Percentiles rank a stretch among this genome's conserved stretches.
phyloP scores from a whole-genome alignment of 1,140 invertebrate genomes.

The Zaprionus inermis region DNA sequence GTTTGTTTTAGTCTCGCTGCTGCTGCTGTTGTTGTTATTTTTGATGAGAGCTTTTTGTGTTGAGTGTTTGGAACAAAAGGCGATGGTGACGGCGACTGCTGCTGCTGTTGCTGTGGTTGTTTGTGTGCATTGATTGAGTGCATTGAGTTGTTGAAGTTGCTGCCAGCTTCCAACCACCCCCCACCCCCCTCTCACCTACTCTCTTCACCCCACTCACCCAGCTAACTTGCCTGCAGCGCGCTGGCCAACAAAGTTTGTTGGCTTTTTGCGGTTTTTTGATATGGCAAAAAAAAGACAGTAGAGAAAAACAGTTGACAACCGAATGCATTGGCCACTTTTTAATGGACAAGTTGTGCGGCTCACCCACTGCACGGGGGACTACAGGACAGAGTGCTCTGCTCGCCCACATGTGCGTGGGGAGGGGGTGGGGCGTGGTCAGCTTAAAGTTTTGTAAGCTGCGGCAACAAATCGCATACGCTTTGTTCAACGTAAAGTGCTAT shows the following conservation, averaged over 20 bases:
- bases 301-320: conserved; percentile 63
- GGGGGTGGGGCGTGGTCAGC: background rate
- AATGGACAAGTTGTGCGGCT: conserved; percentile 47
- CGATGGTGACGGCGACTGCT: conserved; percentile 34
- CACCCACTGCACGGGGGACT: background rate
- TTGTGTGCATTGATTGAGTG: conserved; percentile 79
- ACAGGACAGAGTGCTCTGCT: background rate
- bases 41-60: conserved; percentile 71
- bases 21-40: conserved; percentile 41
- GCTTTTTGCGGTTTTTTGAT: conserved; percentile 75
- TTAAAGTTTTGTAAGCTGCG: background rate
- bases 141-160: conserved; percentile 80
- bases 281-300: conserved; percentile 45
- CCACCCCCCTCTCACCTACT: background rate
- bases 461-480: no score
- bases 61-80: conserved; percentile 77
- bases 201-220: background rate
- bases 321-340: conserved; percentile 64
- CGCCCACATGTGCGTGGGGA: background rate
- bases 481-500: no score
- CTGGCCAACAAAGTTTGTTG: conserved; percentile 62
- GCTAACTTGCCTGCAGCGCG: conserved; percentile 6
- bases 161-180: conserved; percentile 29
- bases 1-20: conserved; percentile 10
- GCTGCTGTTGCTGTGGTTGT: conserved; percentile 36